phyloP scores from a whole-genome alignment of 1,140 invertebrate genomes.

The Oppia nitens region DNA sequence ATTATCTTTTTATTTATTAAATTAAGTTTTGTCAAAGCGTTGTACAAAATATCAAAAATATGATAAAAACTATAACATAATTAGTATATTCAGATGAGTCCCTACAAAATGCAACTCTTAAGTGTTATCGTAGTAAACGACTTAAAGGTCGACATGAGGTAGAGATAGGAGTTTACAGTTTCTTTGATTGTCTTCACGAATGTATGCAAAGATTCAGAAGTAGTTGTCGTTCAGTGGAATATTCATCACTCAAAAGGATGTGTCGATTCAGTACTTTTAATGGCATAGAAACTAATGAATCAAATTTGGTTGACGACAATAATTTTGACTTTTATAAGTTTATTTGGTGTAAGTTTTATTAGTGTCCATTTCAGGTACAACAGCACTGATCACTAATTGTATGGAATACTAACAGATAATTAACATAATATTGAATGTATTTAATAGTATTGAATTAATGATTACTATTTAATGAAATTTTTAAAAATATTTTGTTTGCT shows the following conservation, averaged over 20 bases:
- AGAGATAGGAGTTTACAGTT: constrained; percentile 61
- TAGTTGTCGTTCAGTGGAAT: constrained; percentile 59
- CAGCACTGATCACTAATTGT: no score
- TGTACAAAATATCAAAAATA: neutral
- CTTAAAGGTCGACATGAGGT: constrained; percentile 70
- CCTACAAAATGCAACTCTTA: constrained; percentile 49
- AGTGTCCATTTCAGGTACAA: no score
- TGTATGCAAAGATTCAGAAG: constrained; percentile 43
- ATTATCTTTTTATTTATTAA: no score
- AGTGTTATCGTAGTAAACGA: constrained; percentile 63
- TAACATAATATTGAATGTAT: no score
- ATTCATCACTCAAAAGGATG: constrained; percentile 60
- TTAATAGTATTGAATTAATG: no score
- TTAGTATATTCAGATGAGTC: constrained; percentile 15
- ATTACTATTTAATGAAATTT: no score
- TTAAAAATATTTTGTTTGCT: no score
- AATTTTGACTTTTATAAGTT: constrained; percentile 80
- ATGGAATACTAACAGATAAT: no score
- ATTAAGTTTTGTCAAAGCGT: no score
- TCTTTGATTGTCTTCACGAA: constrained; percentile 73
- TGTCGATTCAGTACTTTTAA: constrained; percentile 69
- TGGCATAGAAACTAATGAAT: neutral
- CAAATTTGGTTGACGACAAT: constrained; percentile 61
- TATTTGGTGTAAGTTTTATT: constrained; percentile 42
- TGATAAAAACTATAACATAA: neutral